Evolutionary conservation across 2,797 vertebrate species (phyloP).

Genomic region (Cyprinella venusta): DNA sequence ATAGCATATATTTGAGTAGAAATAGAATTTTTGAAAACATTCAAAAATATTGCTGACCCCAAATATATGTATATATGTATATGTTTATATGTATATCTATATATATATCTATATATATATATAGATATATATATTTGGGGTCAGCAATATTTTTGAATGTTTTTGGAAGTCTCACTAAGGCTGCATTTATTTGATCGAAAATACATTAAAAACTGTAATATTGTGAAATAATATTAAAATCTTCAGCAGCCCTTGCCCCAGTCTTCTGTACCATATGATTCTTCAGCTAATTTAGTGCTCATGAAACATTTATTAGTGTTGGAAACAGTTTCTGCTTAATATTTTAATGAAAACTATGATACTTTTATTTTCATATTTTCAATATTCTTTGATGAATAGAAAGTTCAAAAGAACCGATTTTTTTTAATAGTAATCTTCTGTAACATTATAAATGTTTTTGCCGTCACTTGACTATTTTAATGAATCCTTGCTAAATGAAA

Average conservation of each 20-base stretch:
- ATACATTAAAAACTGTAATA: neutral
- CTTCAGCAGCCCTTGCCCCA: neutral
- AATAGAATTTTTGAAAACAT: too few relatives aligned
- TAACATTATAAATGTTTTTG: neutral
- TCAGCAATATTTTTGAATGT: neutral
- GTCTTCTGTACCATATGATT: neutral
- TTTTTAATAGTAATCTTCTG: too few relatives aligned
- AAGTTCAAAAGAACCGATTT: neutral
- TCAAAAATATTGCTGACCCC: too few relatives aligned
- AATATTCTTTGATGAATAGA: neutral
- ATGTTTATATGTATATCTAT: neutral
- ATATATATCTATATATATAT: too few relatives aligned
- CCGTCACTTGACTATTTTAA: neutral
- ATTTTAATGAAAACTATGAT: neutral
- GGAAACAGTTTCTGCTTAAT: neutral
- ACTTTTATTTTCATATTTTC: neutral
- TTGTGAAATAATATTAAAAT: neutral
- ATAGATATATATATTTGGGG: neutral
- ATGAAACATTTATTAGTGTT: neutral
- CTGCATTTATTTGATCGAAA: neutral
- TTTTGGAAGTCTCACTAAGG: neutral
- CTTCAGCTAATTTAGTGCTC: neutral
- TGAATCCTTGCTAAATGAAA: neutral
- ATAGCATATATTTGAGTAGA: too few relatives aligned
- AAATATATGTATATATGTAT: too few relatives aligned